A percentile compares a stretch with the other conserved stretches of the same genome.
Conservation (phyloP, 2,888 invertebrate species). For the Dynastes tityus region DNA sequence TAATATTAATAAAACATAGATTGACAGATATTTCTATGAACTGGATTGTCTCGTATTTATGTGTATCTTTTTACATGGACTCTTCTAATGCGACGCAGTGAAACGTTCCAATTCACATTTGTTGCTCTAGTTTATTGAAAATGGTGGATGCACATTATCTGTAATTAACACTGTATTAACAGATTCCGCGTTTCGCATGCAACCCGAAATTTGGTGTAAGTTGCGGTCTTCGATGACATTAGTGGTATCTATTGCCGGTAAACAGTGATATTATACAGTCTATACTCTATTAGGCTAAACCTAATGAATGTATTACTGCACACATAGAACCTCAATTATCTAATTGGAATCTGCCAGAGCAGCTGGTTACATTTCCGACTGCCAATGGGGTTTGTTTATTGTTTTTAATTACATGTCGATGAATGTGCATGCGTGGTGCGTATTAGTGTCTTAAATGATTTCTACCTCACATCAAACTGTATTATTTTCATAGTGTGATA, state of each 20-base stretch:
- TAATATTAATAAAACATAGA: no score
- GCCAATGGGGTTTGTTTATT: conserved; percentile 26
- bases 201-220: conserved; percentile 8
- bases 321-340: conserved; percentile 29
- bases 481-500: no score
- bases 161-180: conserved; percentile 18
- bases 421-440: neutral
- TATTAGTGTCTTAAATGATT: neutral
- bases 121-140: no score
- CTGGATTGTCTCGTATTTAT: no score
- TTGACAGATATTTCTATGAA: no score
- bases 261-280: conserved; percentile 24
- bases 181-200: neutral
- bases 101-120: neutral
- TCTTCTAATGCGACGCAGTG: no score
- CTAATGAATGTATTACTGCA: conserved; percentile 38
- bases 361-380: conserved; percentile 13
- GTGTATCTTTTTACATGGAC: no score
- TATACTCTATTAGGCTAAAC: conserved; percentile 24
- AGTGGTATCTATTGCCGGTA: conserved; percentile 26
- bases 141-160: neutral
- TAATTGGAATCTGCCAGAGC: conserved; percentile 23
- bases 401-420: conserved; percentile 31
- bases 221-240: conserved; percentile 12
- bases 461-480: neutral